Conservation (phyloP, 2,797 vertebrate genomes). For the Allobates femoralis region DNA sequence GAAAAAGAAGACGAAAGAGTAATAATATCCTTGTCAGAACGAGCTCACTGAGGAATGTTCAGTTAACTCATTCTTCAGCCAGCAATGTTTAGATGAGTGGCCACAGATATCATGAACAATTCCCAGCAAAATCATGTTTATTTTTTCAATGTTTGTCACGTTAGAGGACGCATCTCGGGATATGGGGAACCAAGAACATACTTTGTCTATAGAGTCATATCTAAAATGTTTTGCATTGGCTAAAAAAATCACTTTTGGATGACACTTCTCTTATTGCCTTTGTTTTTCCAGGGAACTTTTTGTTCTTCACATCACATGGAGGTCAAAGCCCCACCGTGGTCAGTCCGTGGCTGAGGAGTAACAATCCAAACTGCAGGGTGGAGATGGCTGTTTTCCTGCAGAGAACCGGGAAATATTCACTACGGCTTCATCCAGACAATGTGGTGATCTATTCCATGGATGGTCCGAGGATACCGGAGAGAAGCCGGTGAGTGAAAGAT, state of each 20-base stretch:
- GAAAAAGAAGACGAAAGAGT: no score
- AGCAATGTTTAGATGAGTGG: no score
- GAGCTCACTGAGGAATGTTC: no score
- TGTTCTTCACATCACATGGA: conserved; percentile 75
- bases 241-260: not conserved
- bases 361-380: conserved; percentile 73
- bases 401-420: conserved; percentile 73
- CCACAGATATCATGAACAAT: no score
- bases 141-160: no score
- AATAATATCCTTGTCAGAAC: no score
- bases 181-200: no score
- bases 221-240: no score
- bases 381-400: conserved; percentile 76
- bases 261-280: conserved; percentile 9
- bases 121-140: no score
- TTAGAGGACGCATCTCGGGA: no score
- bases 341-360: conserved; percentile 81
- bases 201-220: no score
- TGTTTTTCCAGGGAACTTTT: conserved; percentile 75
- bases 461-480: conserved; percentile 68
- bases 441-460: conserved; percentile 73
- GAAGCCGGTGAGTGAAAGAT: conserved; percentile 73
- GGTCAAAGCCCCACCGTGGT: conserved; percentile 71
- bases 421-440: conserved; percentile 73
- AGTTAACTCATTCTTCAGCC: no score